A percentile compares a stretch with the other conserved stretches of the same genome.
phyloP scores from a whole-genome alignment of 2,888 invertebrate species.

The Thymelicus acteon region DNA sequence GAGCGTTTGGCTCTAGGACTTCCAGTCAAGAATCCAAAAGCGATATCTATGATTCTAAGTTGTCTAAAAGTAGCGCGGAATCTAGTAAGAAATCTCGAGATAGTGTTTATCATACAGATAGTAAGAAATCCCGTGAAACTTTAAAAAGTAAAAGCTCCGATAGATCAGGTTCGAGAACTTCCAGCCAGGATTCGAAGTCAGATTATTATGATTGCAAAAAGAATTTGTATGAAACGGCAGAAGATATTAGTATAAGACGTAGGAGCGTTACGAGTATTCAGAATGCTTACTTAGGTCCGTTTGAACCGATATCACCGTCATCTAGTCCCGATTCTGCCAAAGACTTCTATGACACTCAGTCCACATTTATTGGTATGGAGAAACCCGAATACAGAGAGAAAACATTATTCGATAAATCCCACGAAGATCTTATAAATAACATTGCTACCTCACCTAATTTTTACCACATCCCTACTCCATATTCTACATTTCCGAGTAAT shows the following conservation, averaged over 20 bases:
- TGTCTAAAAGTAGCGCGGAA: slow-evolving; percentile 86
- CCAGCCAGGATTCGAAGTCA: slow-evolving; percentile 89
- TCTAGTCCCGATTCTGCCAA: slow-evolving; percentile 89
- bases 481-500: slow-evolving; percentile 86
- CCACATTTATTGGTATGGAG: slow-evolving; percentile 75
- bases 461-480: slow-evolving; percentile 85
- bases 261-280: slow-evolving; percentile 70
- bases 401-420: slow-evolving; percentile 82
- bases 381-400: slow-evolving; percentile 81
- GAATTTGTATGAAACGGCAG: slow-evolving; percentile 71
- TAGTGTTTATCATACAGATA: slow-evolving; percentile 87
- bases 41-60: slow-evolving; percentile 88
- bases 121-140: slow-evolving; percentile 87
- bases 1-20: slow-evolving; percentile 86
- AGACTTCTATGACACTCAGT: slow-evolving; percentile 85
- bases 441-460: slow-evolving; percentile 72
- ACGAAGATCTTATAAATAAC: slow-evolving; percentile 85
- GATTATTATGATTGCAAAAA: slow-evolving; percentile 88
- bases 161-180: slow-evolving; percentile 86
- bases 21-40: slow-evolving; percentile 90
- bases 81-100: slow-evolving; percentile 87
- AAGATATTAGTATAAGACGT: slow-evolving; percentile 63
- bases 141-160: slow-evolving; percentile 86
- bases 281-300: slow-evolving; percentile 73
- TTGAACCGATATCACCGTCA: slow-evolving; percentile 82